phyloP scores from a whole-genome alignment of 1,140 invertebrate species.

The Cryptotermes secundus region DNA sequence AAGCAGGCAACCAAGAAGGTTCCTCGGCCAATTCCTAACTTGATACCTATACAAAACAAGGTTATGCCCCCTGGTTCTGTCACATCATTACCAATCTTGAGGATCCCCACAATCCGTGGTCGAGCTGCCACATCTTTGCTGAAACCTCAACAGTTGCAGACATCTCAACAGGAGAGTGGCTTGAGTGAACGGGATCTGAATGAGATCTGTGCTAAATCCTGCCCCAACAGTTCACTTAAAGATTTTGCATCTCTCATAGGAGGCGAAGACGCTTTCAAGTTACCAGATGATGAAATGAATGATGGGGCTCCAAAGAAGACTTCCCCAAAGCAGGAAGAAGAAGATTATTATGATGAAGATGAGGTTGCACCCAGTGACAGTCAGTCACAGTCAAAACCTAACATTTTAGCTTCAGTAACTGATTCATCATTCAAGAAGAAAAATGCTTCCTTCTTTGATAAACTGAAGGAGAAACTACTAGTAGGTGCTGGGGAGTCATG shows the following conservation, averaged over 20 bases:
- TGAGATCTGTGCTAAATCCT: constrained; percentile 49
- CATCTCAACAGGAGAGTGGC: constrained; percentile 28
- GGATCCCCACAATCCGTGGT: constrained; percentile 27
- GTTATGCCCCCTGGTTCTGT: background rate
- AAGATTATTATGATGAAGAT: background rate
- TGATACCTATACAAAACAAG: constrained; percentile 61
- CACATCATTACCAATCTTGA: constrained; percentile 19
- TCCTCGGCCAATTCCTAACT: constrained; percentile 64
- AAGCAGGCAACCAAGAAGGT: constrained; percentile 42
- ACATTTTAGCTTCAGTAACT: background rate
- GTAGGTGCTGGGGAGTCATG: constrained; percentile 53
- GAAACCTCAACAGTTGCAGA: constrained; percentile 13
- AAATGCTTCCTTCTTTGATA: constrained; percentile 78
- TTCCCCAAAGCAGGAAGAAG: background rate
- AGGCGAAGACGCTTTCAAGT: constrained; percentile 46
- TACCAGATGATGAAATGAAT: constrained; percentile 24
- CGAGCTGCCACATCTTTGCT: constrained; percentile 11
- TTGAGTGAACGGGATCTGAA: constrained; percentile 50
- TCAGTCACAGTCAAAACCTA: background rate
- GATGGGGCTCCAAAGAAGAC: background rate
- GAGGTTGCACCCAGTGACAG: background rate
- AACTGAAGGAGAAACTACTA: constrained; percentile 71
- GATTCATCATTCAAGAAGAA: constrained; percentile 59
- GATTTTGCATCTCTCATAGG: constrained; percentile 53
- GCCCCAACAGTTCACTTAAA: constrained; percentile 48